These are phyloP conservation scores for Spatula clypeata DNA, from an alignment of 2,797 vertebrate genomes.

Conservation along the genomic window DNA sequence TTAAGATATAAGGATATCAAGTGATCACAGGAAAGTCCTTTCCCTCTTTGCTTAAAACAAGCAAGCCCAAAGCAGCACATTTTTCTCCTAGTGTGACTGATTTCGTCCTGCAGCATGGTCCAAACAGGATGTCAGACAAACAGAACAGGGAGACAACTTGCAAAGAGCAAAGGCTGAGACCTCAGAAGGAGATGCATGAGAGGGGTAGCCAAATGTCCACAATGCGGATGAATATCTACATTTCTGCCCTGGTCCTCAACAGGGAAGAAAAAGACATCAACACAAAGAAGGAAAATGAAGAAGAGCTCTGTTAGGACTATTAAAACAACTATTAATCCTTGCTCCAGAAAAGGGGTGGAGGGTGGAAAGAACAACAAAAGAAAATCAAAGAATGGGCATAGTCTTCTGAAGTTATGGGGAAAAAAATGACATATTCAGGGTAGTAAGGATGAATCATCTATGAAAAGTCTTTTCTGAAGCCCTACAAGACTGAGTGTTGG, in stretches of 20 bases:
- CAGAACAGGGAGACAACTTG: rapidly evolving
- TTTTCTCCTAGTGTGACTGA: not conserved
- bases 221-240: not conserved
- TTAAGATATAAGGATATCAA: not conserved
- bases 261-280: not conserved
- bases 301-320: not conserved
- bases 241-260: not conserved
- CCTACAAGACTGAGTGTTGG: not conserved
- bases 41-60: not conserved
- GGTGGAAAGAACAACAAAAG: not conserved
- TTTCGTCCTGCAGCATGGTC: not conserved
- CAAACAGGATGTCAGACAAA: not conserved
- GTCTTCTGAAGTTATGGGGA: not conserved
- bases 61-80: not conserved
- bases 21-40: not conserved
- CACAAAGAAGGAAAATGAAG: not conserved
- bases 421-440: not conserved
- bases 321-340: not conserved
- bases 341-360: not conserved
- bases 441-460: not conserved
- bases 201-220: not conserved
- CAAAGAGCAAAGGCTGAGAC: not conserved
- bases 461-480: not conserved
- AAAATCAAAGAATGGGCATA: not conserved
- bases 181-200: not conserved